A percentile compares a stretch with the other conserved stretches of the same genome.
These are phyloP conservation scores for Cuniculus paca DNA, from an alignment of 2,797 vertebrate species.

Conservation along the genomic window DNA sequence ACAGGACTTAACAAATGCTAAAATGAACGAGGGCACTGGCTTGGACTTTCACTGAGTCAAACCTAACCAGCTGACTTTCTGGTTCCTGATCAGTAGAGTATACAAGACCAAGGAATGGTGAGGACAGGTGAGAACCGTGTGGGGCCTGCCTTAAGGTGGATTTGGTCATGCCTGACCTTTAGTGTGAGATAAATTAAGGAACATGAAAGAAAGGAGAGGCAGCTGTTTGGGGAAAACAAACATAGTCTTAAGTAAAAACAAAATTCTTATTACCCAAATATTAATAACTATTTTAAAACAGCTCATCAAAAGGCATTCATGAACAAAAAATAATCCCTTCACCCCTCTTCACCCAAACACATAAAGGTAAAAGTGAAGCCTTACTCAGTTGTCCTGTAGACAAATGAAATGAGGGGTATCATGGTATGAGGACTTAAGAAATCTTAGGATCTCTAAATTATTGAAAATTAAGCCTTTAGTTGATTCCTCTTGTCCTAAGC, in stretches of 20 bases:
- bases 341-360: background rate
- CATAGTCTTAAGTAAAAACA: background rate
- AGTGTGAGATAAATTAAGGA: background rate
- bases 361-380: background rate
- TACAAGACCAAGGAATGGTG: background rate
- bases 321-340: background rate
- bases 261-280: background rate
- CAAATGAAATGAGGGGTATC: background rate
- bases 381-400: background rate
- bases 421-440: background rate
- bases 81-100: background rate
- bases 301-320: background rate
- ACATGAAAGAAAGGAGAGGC: background rate
- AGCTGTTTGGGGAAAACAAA: background rate
- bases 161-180: background rate
- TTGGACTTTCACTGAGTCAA: background rate
- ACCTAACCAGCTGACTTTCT: background rate
- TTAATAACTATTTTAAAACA: background rate
- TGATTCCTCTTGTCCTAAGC: background rate
- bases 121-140: background rate
- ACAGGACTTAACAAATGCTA: no score
- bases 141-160: background rate
- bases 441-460: background rate
- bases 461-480: background rate
- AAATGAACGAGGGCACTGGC: background rate